phyloP scores from a whole-genome alignment of 2,888 invertebrate species.

The Drosophila merina region DNA sequence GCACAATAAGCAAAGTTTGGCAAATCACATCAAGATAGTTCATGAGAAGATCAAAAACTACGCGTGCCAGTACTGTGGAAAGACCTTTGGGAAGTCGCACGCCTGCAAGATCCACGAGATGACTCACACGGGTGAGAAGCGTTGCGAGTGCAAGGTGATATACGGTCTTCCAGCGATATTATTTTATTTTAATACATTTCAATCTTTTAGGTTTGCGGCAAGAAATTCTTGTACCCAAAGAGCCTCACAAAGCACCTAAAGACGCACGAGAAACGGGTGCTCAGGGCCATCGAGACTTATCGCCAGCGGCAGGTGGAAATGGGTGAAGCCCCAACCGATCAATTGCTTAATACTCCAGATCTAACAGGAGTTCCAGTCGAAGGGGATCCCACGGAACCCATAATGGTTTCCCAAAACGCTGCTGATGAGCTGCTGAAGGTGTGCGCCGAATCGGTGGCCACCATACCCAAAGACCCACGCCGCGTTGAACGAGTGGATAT shows the following conservation, averaged over 20 bases:
- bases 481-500: slow-evolving; percentile 81
- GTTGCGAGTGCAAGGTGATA: slow-evolving; percentile 76
- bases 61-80: slow-evolving; percentile 81
- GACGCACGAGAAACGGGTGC: slow-evolving; percentile 81
- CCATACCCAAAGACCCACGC: slow-evolving; percentile 80
- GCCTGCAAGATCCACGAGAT: slow-evolving; percentile 82
- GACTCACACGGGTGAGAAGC: slow-evolving; percentile 81
- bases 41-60: slow-evolving; percentile 82
- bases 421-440: slow-evolving; percentile 81
- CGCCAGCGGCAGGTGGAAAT: slow-evolving; percentile 79
- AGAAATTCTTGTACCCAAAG: slow-evolving; percentile 80
- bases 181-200: background rate
- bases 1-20: slow-evolving; percentile 80
- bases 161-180: too few species aligned
- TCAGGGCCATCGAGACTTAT: slow-evolving; percentile 81
- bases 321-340: slow-evolving; percentile 54
- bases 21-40: slow-evolving; percentile 80
- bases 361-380: slow-evolving; percentile 15
- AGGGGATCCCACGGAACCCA: slow-evolving; percentile 25
- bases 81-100: slow-evolving; percentile 81
- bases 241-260: slow-evolving; percentile 81
- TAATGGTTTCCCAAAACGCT: slow-evolving; percentile 69
- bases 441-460: slow-evolving; percentile 79
- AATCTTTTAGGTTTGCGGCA: slow-evolving; percentile 67
- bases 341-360: slow-evolving; percentile 38